Percentiles rank a stretch among this genome's conserved stretches.
phyloP scores from a whole-genome alignment of 2,797 vertebrate species.

The Brotula barbata region DNA sequence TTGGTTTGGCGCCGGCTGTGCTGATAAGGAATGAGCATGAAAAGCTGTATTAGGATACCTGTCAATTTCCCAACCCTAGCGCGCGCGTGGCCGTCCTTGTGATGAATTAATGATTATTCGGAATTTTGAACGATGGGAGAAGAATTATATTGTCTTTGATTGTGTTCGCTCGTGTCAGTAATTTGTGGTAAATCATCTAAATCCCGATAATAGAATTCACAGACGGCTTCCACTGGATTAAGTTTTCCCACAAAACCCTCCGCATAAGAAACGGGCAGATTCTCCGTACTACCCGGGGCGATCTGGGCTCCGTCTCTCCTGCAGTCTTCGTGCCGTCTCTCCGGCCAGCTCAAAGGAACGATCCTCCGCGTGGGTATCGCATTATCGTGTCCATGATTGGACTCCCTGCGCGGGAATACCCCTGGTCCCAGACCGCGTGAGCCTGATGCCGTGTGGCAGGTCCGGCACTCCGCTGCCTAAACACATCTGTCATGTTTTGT shows the following conservation, averaged over 20 bases:
- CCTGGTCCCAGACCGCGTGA: conserved; percentile 77
- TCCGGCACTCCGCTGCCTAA: conserved; percentile 80
- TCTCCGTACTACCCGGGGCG: conserved; percentile 33
- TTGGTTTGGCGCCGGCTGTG: conserved; percentile 49
- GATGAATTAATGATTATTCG: conserved; percentile 71
- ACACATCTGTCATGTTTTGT: conserved; percentile 81
- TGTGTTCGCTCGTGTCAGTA: conserved; percentile 52
- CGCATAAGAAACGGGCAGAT: conserved; percentile 32
- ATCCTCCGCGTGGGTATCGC: conserved; percentile 84
- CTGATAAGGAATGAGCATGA: conserved; percentile 63
- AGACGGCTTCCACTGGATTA: conserved; percentile 23
- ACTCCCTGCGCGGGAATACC: conserved; percentile 72
- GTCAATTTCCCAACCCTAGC: conserved; percentile 53
- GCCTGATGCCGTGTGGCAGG: conserved; percentile 80
- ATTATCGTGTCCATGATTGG: conserved; percentile 77
- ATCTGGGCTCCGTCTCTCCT: conserved; percentile 43
- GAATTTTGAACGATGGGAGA: conserved; percentile 59
- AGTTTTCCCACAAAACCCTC: conserved; percentile 33
- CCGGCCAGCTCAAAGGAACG: conserved; percentile 53
- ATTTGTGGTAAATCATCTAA: conserved; percentile 52
- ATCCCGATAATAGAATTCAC: conserved; percentile 44
- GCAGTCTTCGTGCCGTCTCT: conserved; percentile 34
- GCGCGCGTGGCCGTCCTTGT: conserved; percentile 34
- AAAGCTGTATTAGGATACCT: conserved; percentile 62
- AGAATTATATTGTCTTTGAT: conserved; percentile 71